A percentile compares a stretch with the other conserved stretches of the same genome.
phyloP scores from a whole-genome alignment of 2,888 invertebrate genomes.

The Dicroscelio sp. region DNA sequence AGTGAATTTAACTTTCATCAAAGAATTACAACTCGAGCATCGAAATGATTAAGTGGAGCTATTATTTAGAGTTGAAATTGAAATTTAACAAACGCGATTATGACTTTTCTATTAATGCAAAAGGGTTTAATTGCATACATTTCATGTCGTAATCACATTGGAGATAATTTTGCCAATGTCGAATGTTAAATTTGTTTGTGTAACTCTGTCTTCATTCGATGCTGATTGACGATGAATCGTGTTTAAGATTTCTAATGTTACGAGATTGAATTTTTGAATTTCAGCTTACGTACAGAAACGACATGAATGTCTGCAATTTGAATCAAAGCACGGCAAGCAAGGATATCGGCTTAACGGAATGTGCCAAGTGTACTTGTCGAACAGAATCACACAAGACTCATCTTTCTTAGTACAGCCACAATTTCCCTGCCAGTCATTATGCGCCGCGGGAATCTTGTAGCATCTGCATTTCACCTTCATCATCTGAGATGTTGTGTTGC shows the following conservation, averaged over 20 bases:
- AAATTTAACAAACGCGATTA: constrained; percentile 5
- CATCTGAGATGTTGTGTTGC: constrained; percentile 46
- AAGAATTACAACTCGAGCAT: constrained; percentile 5
- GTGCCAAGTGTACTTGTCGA: constrained; percentile 53
- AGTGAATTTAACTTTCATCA: constrained; percentile 34
- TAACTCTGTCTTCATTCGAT: too few species aligned
- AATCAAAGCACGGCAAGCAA: constrained; percentile 13
- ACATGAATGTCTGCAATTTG: constrained; percentile 26
- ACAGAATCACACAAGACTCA: constrained; percentile 42
- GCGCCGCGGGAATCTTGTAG: constrained; percentile 55
- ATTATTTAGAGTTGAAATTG: background rate
- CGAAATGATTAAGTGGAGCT: background rate
- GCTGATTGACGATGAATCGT: too few species aligned
- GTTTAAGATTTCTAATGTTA: too few species aligned
- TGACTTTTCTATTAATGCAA: background rate
- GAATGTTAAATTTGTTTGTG: too few species aligned
- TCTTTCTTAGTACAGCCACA: constrained; percentile 50
- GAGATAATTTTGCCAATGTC: too few species aligned
- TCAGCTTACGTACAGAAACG: background rate
- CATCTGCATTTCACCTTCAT: constrained; percentile 58
- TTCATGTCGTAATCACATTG: too few species aligned
- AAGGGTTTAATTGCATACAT: too few species aligned
- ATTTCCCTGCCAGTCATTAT: constrained; percentile 69
- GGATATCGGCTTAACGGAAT: constrained; percentile 54
- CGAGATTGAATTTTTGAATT: background rate